These are phyloP conservation scores for Papilio polytes DNA, from an alignment of 1,140 invertebrate genomes.

Conservation along the genomic window DNA sequence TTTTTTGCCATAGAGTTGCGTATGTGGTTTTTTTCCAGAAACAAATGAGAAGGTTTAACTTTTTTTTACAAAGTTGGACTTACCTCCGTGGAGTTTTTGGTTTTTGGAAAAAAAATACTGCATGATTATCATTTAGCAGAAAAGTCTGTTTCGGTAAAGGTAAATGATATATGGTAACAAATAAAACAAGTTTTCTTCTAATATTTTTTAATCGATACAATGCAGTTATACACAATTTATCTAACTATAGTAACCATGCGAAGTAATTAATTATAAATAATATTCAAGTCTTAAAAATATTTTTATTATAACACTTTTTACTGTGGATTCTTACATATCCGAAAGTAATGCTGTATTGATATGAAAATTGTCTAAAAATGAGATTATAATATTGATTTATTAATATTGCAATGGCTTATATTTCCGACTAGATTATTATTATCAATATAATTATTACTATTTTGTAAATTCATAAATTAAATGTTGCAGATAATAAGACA, in stretches of 20 bases:
- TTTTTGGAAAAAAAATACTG: no score
- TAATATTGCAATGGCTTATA: conserved; percentile 81
- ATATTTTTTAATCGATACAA: conserved; percentile 57
- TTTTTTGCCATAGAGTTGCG: no score
- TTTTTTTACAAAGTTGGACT: no score
- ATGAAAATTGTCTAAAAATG: conserved; percentile 52
- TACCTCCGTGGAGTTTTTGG: no score
- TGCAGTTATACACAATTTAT: conserved; percentile 65
- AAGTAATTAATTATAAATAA: conserved; percentile 60
- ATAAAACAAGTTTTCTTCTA: conserved; percentile 42
- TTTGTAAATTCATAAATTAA: conserved; percentile 49
- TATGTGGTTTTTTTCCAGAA: no score
- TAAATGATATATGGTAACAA: conserved; percentile 34
- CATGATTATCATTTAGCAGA: background rate
- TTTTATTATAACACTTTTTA: conserved; percentile 48
- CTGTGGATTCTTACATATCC: conserved; percentile 49
- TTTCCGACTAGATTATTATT: conserved; percentile 80
- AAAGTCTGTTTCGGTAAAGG: background rate
- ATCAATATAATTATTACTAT: conserved; percentile 74
- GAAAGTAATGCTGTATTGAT: conserved; percentile 55
- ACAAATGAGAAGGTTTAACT: no score
- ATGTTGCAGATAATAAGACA: background rate
- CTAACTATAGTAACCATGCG: conserved; percentile 66
- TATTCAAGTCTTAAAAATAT: conserved; percentile 50
- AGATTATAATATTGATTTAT: conserved; percentile 51